Conservation (phyloP, 2,113 vertebrate genomes). For the Illadopsis cleaveri region DNA sequence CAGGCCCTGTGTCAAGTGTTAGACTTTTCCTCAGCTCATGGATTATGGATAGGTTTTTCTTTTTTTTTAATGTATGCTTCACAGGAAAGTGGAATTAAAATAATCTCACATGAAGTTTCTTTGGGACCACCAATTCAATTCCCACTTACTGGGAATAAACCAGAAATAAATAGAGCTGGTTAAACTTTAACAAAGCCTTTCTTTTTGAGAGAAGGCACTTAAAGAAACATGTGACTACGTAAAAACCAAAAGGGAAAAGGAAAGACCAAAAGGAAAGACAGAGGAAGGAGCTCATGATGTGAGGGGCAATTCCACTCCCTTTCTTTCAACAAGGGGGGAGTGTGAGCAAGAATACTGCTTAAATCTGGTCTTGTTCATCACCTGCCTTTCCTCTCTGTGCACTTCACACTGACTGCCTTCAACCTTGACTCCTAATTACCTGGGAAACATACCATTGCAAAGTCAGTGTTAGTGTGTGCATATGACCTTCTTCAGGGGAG, state of each 20-base stretch:
- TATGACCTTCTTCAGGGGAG: not conserved
- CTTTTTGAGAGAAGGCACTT: not conserved
- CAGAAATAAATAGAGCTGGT: not conserved
- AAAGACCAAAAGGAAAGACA: not conserved
- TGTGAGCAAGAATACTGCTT: not conserved
- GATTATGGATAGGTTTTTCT: rapidly evolving
- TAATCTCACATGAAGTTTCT: not conserved
- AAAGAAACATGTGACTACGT: not conserved
- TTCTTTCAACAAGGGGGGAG: not conserved
- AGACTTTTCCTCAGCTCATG: not conserved
- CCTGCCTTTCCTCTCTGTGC: not conserved
- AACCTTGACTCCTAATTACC: not conserved
- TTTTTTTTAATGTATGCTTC: not conserved
- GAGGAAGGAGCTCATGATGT: not conserved
- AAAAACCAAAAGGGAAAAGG: not conserved
- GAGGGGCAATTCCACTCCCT: not conserved
- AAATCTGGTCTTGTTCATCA: not conserved
- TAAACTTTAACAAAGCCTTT: not conserved
- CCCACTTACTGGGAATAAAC: not conserved
- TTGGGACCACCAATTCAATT: not conserved
- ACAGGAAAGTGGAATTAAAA: not conserved
- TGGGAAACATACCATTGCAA: not conserved
- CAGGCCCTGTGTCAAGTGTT: not conserved
- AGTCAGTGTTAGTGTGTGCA: not conserved
- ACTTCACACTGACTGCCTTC: not conserved